Base-by-base conservation (phyloP, 2,797 vertebrate genomes). In the Chaetodon trifasciatus region DNA sequence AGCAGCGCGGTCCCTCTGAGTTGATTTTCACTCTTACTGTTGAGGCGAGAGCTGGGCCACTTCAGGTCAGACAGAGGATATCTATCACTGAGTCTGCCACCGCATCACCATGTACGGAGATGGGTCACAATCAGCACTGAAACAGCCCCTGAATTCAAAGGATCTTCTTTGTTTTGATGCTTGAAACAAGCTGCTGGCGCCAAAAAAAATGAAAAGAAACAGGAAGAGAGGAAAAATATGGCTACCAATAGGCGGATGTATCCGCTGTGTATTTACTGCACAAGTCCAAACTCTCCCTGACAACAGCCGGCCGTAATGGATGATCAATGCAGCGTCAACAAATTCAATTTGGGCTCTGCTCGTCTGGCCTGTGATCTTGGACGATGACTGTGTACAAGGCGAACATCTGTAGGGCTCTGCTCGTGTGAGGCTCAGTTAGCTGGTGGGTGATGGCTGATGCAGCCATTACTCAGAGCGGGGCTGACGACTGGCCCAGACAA, bases 331-430 rank as follows among this genome's bases (percentile, higher is more conserved):
- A 0, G 88, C 88, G 76, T 88, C 86, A 88, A 87, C 83, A 90
- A 82, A 92, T 93, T 86, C 77, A 87, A 93, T 93, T 86, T 85
- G 19, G 79, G 64, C 86, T 42, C 77, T 1, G 79, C 64, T 92
- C 90, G 78, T 90, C 85, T 89, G 92, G 88, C 49, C 88, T 53
- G 70, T 67, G 89, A 79, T 88, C 79, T 82, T 79, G 78, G 78
- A 79, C n/a, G 84, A 71, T 49, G 55, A 57, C n/a, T 63, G 79
- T 65, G 84, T 90, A 93, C 91, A 92, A 89, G 89, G 78, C 57
- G 55, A 92, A 93, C 94, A 93, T 93, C 91, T 94, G 93, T 89
- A 90, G 83, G 88, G 82, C 76, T 91, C 83, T 88, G 73, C 79
- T 88, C 86, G 78, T 64, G 88, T 50, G 85, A 83, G 83, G 80